Evolutionary conservation across 2,113 vertebrate genomes (phyloP), one percentile per base, ranked within the genome.

Genomic region (Galbula dea): DNA sequence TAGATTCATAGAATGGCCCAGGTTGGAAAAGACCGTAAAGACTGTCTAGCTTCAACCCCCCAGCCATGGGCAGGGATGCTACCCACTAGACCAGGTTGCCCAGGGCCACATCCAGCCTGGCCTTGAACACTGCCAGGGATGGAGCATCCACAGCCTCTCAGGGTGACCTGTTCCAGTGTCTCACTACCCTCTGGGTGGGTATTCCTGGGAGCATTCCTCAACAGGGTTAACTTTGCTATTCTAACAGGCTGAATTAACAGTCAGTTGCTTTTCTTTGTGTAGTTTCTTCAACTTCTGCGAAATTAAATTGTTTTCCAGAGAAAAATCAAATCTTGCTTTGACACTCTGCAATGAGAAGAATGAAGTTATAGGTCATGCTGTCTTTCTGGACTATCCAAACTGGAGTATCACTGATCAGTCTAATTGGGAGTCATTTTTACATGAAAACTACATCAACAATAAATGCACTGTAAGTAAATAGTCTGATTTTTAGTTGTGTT

Each of bases 301-400:
- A 82, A 71, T 71, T 54, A 36, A 91, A 73, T 78, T 91, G 23
- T 95, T 93, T 97, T 76, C 34, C 96, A 99, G 99, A 83, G 99
- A 99, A 94, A 98, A 98, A 81, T 97, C 99, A 49, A 99, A 98
- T 81, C 97, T 99, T 94, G 98, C 99, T 7, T 95, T 99, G 95
- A 99, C 98, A 5, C 86, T 99, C 94, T 97, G 92, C 95, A 98
- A 97, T 76, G 95, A 96, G 45, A 95, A 94, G 75, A 97, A 98
- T 15, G 94, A 98, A 39, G 74, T 98, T 34, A 48, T 99, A 93
- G 99, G 98, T 39, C 98, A 99, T 23, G 98, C 98, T 58, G 97
- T 96, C 36, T 98, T 99, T 91, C 58, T 98, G 61, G 99, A 99
- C 84, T 97, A 99, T 85, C 98, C 99, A 39, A 97, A 96, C 5